Conservation (phyloP, 1,140 invertebrate species). For the Heliothis subflexa region DNA sequence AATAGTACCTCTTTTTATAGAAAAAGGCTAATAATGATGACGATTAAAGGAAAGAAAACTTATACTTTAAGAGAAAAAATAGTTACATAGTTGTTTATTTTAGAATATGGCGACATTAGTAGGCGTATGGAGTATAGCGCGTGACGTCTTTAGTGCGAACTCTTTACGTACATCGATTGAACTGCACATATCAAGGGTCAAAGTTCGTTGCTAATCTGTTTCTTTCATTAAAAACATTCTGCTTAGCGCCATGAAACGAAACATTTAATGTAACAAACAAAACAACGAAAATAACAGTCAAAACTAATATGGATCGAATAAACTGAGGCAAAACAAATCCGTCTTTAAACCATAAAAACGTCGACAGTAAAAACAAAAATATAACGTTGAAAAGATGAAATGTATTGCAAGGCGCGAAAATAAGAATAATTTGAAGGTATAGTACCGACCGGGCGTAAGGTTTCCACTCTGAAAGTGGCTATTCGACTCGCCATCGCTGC, state of each 20-base stretch:
- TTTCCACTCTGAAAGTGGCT: slow-evolving; percentile 52
- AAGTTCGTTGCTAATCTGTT: slow-evolving; percentile 45
- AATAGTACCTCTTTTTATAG: no score
- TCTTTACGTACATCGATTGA: slow-evolving; percentile 31
- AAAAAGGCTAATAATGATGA: no score
- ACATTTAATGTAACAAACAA: slow-evolving; percentile 30
- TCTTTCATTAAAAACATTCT: slow-evolving; percentile 27
- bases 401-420: slow-evolving; percentile 58
- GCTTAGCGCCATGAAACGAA: slow-evolving; percentile 21
- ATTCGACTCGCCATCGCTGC: slow-evolving; percentile 52
- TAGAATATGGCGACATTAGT: slow-evolving; percentile 7
- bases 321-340: slow-evolving; percentile 55
- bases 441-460: slow-evolving; percentile 49
- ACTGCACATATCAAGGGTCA: slow-evolving; percentile 45
- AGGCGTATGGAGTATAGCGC: slow-evolving; percentile 15
- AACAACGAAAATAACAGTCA: slow-evolving; percentile 26
- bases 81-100: slow-evolving; percentile 18
- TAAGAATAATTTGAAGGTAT: slow-evolving; percentile 60
- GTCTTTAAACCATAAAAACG: slow-evolving; percentile 56
- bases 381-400: slow-evolving; percentile 57
- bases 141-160: slow-evolving; percentile 44
- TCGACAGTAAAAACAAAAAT: slow-evolving; percentile 53
- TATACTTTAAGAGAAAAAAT: no score
- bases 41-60: background rate
- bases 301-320: slow-evolving; percentile 48